Evolutionary conservation across 2,797 vertebrate genomes (phyloP).

Genomic region (Florisuga fusca): DNA sequence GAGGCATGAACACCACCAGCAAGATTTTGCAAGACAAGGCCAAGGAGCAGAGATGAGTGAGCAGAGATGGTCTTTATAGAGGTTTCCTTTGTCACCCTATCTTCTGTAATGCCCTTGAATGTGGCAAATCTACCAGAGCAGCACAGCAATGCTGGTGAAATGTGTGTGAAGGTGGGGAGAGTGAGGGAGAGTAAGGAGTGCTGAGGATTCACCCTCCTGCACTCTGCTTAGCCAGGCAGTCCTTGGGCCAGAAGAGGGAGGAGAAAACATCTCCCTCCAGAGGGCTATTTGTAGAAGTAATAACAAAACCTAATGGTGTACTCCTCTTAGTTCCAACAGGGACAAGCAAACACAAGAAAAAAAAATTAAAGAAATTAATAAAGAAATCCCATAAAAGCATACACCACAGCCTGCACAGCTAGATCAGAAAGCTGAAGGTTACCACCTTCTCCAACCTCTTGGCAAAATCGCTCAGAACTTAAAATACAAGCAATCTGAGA

Average conservation of each 20-base stretch:
- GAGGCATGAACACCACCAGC: neutral
- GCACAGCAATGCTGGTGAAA: neutral
- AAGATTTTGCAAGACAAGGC: neutral
- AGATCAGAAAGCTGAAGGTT: neutral
- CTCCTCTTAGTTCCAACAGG: neutral
- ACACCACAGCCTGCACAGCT: neutral
- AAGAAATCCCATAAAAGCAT: accelerated
- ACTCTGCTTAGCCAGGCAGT: neutral
- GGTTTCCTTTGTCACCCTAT: accelerated
- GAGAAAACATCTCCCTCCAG: neutral
- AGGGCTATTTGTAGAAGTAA: neutral
- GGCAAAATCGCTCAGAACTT: accelerated
- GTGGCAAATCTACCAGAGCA: accelerated
- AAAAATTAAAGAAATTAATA: no score
- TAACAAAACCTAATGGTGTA: neutral
- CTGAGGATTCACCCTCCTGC: neutral
- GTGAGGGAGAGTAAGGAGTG: accelerated
- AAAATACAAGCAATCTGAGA: accelerated
- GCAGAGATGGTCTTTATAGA: neutral
- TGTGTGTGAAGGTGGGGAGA: accelerated
- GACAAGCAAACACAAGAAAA: neutral
- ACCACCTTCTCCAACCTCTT: accelerated
- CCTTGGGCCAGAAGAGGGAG: neutral
- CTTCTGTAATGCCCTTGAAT: neutral
- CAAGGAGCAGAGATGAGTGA: accelerated